Evolutionary conservation across 2,797 vertebrate species (phyloP), one percentile per base, ranked within the genome.

Genomic region (Pogoniulus pusillus): DNA sequence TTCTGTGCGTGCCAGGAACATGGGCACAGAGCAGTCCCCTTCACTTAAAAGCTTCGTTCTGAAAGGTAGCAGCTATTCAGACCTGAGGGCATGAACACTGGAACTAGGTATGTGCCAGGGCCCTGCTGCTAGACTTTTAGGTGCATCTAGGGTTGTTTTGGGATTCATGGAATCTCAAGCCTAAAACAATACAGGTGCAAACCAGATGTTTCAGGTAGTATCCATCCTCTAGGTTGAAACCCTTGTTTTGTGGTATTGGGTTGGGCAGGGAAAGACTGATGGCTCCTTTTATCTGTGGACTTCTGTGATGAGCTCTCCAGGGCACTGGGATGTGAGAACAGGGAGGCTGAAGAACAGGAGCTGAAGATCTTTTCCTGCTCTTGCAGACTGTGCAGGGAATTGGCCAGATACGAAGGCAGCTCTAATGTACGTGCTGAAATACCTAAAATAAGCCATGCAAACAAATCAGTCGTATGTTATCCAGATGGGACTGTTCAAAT

Each of bases 401-500:
- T 6, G 34, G 75, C 53, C 66, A 85, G 53, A 81, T 69, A 87
- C 0, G 1, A 85, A 72, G 63, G 82, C 88, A 93, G 82, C 69
- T 72, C 75, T 85, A 91, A 88, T 51, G 54, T 85, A 84, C 9
- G 0, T 93, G 88, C 88, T 87, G 84, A 81, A 92, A 91, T 90
- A 82, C 84, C 86, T 95, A 90, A 95, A 94, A 95, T 96, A 95
- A 95, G 86, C 88, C 94, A 75, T 85, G 84, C 88, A 96, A 95
- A 96, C 91, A 94, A 89, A 94, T 93, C 88, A 90, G 76, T 93
- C 18, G 6, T 93, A 76, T 89, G 93, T 88, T 95, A 93, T 83
- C 95, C 90, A 96, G 84, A 95, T 94, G 91, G 93, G 93, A 88
- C 84, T 85, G 92, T 93, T 94, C 84, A 94, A 95, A 94, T 92